phyloP scores from a whole-genome alignment of 2,113 vertebrate genomes.

The Scortum barcoo region DNA sequence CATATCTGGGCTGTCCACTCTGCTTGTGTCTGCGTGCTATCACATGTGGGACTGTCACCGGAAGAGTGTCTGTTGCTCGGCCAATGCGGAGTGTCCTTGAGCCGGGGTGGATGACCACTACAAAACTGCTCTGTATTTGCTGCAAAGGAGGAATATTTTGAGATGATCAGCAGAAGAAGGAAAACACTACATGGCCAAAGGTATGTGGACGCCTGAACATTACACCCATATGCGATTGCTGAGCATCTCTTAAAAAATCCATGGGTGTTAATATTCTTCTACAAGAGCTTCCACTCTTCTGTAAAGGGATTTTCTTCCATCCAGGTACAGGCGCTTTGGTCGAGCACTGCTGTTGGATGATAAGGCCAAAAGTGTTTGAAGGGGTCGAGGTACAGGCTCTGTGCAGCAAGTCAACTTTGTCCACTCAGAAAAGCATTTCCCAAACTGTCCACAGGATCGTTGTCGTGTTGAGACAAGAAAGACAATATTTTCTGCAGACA shows the following conservation, averaged over 20 bases:
- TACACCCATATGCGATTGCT: no score
- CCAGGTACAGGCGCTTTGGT: not conserved
- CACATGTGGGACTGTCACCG: conserved; percentile 90
- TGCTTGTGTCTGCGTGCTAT: conserved; percentile 93
- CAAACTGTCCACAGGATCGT: no score
- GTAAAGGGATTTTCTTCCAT: not conserved
- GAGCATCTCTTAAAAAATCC: not conserved
- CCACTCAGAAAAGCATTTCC: no score
- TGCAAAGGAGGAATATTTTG: conserved; percentile 69
- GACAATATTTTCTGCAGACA: no score
- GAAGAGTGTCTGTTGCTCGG: conserved; percentile 94
- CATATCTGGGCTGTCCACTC: conserved; percentile 87
- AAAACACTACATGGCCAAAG: not conserved
- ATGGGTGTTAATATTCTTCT: not conserved
- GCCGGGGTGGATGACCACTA: conserved; percentile 95
- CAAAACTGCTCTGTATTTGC: conserved; percentile 98
- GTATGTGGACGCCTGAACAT: not conserved
- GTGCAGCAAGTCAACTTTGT: no score
- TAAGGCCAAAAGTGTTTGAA: not conserved
- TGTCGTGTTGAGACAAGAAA: no score
- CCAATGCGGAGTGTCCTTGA: conserved; percentile 92
- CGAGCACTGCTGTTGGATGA: not conserved
- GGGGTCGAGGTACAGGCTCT: no score
- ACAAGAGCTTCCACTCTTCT: not conserved
- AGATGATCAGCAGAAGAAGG: not conserved